Conservation (phyloP, 2,797 vertebrate genomes). For the Ciconia nigra region DNA sequence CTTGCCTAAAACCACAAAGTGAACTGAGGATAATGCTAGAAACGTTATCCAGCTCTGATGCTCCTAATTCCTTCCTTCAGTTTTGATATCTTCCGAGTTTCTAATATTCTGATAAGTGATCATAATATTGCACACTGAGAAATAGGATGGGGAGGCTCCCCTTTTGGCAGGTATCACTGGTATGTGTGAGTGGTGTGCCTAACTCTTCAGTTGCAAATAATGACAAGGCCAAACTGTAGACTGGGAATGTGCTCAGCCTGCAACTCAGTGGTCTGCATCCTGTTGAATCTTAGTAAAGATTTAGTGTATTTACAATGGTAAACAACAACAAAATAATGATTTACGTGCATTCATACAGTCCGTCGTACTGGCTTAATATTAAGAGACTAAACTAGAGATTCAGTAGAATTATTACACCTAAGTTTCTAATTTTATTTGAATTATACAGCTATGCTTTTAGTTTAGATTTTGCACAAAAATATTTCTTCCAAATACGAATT, state of each 20-base stretch:
- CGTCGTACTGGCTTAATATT: not conserved
- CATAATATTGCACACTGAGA: not conserved
- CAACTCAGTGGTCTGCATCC: not conserved
- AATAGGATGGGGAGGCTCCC: not conserved
- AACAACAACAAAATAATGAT: not conserved
- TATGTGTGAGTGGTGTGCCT: rapidly evolving
- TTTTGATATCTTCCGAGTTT: not conserved
- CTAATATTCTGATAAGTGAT: not conserved
- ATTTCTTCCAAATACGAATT: not conserved
- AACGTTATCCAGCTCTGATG: not conserved
- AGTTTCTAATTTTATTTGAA: not conserved
- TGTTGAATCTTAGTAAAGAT: not conserved
- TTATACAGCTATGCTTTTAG: not conserved
- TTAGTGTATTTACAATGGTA: not conserved
- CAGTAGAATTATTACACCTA: not conserved
- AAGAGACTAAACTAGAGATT: not conserved
- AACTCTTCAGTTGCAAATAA: not conserved
- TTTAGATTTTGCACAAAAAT: not conserved
- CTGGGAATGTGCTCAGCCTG: not conserved
- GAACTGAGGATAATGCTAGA: not conserved
- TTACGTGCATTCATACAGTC: not conserved
- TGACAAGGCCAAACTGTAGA: not conserved
- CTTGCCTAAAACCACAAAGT: not conserved
- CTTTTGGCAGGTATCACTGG: not conserved
- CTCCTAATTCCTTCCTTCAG: not conserved